Conservation (phyloP, 2,888 invertebrate species). For the Dioctria rufipes region DNA sequence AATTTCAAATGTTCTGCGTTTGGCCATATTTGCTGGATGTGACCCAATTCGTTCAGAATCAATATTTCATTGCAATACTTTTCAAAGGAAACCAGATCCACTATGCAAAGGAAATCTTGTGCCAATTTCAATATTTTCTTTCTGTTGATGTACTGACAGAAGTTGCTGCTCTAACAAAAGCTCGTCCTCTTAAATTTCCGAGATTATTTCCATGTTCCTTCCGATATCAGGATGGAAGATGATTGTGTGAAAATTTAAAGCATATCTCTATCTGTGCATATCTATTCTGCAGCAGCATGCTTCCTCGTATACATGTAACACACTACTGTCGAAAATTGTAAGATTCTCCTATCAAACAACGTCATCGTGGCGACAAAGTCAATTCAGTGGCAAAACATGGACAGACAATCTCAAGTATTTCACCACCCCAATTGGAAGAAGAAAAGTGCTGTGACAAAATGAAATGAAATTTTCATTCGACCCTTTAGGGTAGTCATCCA, state of each 20-base stretch:
- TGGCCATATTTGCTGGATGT: too few relatives aligned
- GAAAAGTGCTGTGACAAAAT: not conserved
- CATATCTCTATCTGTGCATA: too few relatives aligned
- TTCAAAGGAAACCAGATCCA: too few relatives aligned
- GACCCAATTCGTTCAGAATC: too few relatives aligned
- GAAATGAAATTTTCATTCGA: slow-evolving; percentile 19
- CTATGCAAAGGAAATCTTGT: too few relatives aligned
- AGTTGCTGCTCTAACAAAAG: not conserved
- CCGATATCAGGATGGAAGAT: not conserved
- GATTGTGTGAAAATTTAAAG: slow-evolving; percentile 31
- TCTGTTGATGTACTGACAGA: too few relatives aligned
- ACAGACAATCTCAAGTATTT: not conserved
- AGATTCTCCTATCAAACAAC: slow-evolving; percentile 15
- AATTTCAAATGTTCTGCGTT: too few relatives aligned
- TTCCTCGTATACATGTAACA: too few relatives aligned
- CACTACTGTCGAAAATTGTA: slow-evolving; percentile 13
- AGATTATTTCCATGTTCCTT: slow-evolving; percentile 20
- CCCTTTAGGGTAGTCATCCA: not conserved
- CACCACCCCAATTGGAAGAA: not conserved
- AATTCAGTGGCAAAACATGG: slow-evolving; percentile 1
- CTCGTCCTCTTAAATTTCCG: not conserved
- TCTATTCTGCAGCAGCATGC: not conserved
- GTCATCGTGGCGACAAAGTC: slow-evolving; percentile 11
- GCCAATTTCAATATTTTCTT: too few relatives aligned
- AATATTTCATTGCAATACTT: too few relatives aligned